Evolutionary conservation across 2,888 invertebrate species (phyloP), one percentile per base, ranked within the genome.

Genomic region (Nowickia ferox): DNA sequence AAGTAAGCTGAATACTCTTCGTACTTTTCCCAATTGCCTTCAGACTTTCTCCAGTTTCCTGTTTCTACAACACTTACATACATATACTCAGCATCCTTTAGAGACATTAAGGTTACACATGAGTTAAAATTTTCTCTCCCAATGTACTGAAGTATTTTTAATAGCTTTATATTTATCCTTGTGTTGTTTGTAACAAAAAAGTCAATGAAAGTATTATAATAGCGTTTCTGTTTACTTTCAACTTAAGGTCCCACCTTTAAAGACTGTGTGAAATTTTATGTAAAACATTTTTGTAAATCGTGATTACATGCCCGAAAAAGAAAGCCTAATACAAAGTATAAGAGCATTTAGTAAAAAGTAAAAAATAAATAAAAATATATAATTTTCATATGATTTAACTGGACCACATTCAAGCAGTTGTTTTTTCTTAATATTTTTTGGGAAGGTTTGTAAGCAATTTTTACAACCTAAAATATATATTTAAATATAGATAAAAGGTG

Each of bases 361-460:
- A 74, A 19, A 15, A 19, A 63, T 6, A 9, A n/a, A 22, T 30
- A 63, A 75, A 51, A 63, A 61, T 51, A 51, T 51, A 51, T 51
- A 13, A 66, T 84, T 84, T 81, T 78, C 75, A 77, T 85, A 86
- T 87, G 87, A 87, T 85, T 88, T 87, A 88, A 87, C 87, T 88
- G 87, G 87, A 88, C 87, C 87, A 88, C 85, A 87, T 87, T 85
- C 72, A 87, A 79, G 68, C 66, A 71, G 71, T 74, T 80, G 59
- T 6, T 68, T 71, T 71, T 10, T 15, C 40, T 22, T 1, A 22
- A 40, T 0, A n/a, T 40, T 59, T 65, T 68, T 68, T 76, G 63
- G 69, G 66, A 72, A 83, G 75, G 75, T 69, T 75, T 65, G 11
- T 0, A 38, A 48, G 63, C 19, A 46, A 48, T 40, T 48, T 4